Evolutionary conservation across 2,113 vertebrate species (phyloP).

Genomic region (Falco punctatus): DNA sequence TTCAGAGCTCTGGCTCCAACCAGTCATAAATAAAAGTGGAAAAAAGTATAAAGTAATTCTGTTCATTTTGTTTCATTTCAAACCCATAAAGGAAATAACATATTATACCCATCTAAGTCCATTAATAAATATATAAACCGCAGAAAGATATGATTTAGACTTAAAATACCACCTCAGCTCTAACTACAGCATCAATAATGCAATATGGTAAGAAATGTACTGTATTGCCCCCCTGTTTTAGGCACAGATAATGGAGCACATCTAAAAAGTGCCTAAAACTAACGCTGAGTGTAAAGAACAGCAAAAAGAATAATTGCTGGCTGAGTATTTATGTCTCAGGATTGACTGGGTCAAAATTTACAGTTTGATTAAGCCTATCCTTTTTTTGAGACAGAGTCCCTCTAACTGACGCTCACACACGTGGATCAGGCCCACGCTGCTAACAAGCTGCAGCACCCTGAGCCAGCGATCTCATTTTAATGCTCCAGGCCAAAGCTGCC

Average conservation of each 20-base stretch:
- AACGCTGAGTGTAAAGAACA: neutral
- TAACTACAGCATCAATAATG: slow-evolving; percentile 4
- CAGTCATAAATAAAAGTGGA: slow-evolving; percentile 7
- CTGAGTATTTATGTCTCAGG: neutral
- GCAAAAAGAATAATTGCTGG: neutral
- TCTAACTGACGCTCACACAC: neutral
- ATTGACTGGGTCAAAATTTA: neutral
- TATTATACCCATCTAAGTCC: neutral
- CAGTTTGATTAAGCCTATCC: neutral
- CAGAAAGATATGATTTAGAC: neutral
- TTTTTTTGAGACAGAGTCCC: neutral
- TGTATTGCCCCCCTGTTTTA: neutral
- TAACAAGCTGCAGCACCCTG: neutral
- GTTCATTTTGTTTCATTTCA: slow-evolving; percentile 25
- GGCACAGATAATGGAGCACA: neutral
- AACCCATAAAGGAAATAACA: neutral
- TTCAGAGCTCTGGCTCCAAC: slow-evolving; percentile 2
- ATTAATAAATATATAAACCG: slow-evolving; percentile 16
- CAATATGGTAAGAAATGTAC: neutral
- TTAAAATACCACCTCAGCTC: neutral
- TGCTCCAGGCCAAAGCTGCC: neutral
- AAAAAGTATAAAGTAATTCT: neutral
- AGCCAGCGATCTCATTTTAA: neutral
- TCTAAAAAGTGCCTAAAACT: neutral
- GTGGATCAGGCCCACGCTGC: neutral